phyloP scores from a whole-genome alignment of 2,113 vertebrate genomes.

The Nothoprocta pentlandii region DNA sequence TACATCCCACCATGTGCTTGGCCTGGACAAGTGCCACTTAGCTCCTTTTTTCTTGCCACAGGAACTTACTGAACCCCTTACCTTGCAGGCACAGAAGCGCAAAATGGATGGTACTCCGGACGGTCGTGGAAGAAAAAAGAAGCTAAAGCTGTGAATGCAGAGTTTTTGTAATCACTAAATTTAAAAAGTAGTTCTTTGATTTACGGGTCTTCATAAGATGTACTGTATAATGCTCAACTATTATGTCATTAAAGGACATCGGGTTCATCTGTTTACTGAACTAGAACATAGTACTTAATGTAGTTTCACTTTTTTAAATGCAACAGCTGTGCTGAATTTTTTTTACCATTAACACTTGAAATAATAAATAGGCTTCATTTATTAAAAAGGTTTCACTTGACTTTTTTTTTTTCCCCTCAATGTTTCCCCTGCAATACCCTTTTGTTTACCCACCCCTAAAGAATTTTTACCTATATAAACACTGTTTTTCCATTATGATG shows the following conservation, averaged over 20 bases:
- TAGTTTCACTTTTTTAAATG: constrained; percentile 88
- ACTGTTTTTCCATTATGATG: not conserved
- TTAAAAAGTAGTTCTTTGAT: constrained; percentile 86
- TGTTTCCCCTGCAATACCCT: constrained; percentile 17
- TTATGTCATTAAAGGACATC: constrained; percentile 85
- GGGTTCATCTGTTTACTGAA: constrained; percentile 86
- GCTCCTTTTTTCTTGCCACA: not conserved
- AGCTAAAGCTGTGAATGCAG: constrained; percentile 92
- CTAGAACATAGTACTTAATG: constrained; percentile 83
- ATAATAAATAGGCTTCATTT: constrained; percentile 90
- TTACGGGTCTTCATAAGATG: constrained; percentile 92
- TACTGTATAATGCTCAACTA: constrained; percentile 88
- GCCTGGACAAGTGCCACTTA: not conserved
- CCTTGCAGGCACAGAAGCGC: constrained; percentile 90
- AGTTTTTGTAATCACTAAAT: constrained; percentile 77
- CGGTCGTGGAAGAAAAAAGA: constrained; percentile 95
- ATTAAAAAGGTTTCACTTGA: constrained; percentile 76
- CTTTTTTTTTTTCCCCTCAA: constrained; percentile 52
- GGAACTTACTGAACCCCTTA: not conserved
- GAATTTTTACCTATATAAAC: not conserved
- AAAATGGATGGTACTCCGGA: constrained; percentile 93
- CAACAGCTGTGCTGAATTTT: constrained; percentile 93
- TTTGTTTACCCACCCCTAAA: not conserved
- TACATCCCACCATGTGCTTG: not conserved
- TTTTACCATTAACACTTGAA: constrained; percentile 92